A percentile compares a stretch with the other conserved stretches of the same genome.
phyloP scores from a whole-genome alignment of 2,888 invertebrate species.

The Tenodera sinensis region DNA sequence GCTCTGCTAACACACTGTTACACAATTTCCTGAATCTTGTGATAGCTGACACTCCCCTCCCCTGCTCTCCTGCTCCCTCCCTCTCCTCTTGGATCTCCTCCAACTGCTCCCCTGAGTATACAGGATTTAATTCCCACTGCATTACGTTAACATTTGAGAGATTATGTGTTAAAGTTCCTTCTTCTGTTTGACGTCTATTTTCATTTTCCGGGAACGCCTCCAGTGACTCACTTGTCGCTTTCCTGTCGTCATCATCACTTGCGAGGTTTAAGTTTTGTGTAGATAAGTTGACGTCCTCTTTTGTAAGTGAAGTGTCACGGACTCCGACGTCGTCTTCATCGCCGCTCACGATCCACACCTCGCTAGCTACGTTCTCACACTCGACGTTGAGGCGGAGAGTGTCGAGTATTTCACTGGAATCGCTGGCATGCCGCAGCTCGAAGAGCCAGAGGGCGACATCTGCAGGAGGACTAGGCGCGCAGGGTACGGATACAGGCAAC shows the following conservation, averaged over 20 bases:
- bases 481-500: not conserved
- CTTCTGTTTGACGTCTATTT: not conserved
- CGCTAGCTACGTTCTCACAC: not conserved
- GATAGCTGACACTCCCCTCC: not conserved
- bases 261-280: not conserved
- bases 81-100: not conserved
- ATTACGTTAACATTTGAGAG: not conserved
- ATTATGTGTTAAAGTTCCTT: not conserved
- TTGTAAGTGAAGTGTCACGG: not conserved
- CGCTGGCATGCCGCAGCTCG: constrained; percentile 26
- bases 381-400: not conserved
- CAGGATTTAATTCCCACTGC: constrained; percentile 9
- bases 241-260: not conserved
- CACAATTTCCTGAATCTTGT: constrained; percentile 9
- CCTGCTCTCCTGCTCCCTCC: not conserved
- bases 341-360: not conserved
- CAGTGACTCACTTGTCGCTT: not conserved
- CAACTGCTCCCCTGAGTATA: not conserved
- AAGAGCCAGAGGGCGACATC: constrained; percentile 30
- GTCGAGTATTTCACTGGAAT: not conserved
- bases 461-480: not conserved
- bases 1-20: not conserved
- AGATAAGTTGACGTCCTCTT: not conserved
- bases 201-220: not conserved
- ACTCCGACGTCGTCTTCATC: too few relatives aligned